phyloP scores from a whole-genome alignment of 1,140 invertebrate species.

The Drosophila pseudoobscura region DNA sequence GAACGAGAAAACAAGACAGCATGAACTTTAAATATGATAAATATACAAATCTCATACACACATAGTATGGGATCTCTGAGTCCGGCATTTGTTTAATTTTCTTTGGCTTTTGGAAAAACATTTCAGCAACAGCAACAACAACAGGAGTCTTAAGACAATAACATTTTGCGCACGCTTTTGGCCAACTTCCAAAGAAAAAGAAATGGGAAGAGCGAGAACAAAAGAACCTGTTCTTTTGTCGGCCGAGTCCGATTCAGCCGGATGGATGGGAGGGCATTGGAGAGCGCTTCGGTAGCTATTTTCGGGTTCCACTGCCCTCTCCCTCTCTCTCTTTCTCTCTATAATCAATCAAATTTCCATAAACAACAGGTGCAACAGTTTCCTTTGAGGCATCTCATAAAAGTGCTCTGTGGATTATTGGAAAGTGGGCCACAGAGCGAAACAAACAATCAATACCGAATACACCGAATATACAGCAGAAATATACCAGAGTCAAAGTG shows the following conservation, averaged over 20 bases:
- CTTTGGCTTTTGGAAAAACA: conserved; percentile 70
- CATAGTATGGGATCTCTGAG: conserved; percentile 20
- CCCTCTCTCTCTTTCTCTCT: neutral
- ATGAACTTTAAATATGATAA: conserved; percentile 49
- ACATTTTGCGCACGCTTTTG: conserved; percentile 79
- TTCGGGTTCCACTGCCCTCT: conserved; percentile 14
- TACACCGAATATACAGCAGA: conserved; percentile 7
- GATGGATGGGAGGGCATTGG: conserved; percentile 28
- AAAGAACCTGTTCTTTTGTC: conserved; percentile 23
- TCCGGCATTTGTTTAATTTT: conserved; percentile 37
- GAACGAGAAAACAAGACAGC: conserved; percentile 20
- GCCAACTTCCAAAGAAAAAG: conserved; percentile 55
- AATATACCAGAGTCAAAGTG: conserved; percentile 20
- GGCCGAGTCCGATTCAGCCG: conserved; percentile 3
- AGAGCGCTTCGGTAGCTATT: conserved; percentile 31
- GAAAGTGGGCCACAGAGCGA: conserved; percentile 31
- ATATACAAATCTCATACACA: conserved; percentile 20
- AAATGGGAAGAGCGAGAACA: conserved; percentile 11
- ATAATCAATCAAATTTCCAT: conserved; percentile 45
- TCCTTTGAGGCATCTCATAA: conserved; percentile 11
- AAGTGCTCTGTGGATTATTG: conserved; percentile 15
- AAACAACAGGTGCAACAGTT: conserved; percentile 55
- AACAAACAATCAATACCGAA: conserved; percentile 27
- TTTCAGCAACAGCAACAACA: conserved; percentile 37
- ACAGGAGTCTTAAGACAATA: conserved; percentile 56